Percentiles rank a stretch among this genome's conserved stretches.
Conservation (phyloP, 2,888 invertebrate species). For the Aricia artaxerxes region DNA sequence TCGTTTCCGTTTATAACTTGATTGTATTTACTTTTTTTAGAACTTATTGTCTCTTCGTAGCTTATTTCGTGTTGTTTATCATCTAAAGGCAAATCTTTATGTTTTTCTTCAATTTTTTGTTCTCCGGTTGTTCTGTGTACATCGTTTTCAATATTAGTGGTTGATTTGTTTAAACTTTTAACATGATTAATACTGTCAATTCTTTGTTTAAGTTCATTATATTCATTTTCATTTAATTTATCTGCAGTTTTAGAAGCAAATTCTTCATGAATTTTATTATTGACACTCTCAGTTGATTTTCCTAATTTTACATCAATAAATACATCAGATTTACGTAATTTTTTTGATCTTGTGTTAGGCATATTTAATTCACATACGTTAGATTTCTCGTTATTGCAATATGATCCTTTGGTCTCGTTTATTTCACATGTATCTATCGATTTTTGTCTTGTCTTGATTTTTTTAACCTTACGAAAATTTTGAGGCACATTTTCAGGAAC, state of each 20-base stretch:
- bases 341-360: constrained; percentile 6
- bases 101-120: not conserved
- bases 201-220: not conserved
- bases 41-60: not conserved
- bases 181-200: not conserved
- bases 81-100: not conserved
- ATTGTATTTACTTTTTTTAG: not conserved
- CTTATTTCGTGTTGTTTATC: not conserved
- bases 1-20: not conserved
- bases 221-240: not conserved
- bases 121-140: not conserved
- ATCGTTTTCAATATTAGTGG: not conserved
- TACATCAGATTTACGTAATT: not conserved
- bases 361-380: not conserved
- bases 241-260: not conserved
- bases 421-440: not conserved
- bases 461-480: constrained; percentile 8
- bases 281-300: not conserved
- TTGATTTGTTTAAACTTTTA: not conserved
- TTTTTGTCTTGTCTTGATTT: constrained; percentile 14
- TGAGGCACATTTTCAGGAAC: not conserved
- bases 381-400: not conserved
- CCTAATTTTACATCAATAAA: not conserved
- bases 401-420: not conserved
- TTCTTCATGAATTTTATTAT: not conserved